Evolutionary conservation across 2,797 vertebrate species (phyloP), one percentile per base, ranked within the genome.

Genomic region (Neosilurus mollespiculum): DNA sequence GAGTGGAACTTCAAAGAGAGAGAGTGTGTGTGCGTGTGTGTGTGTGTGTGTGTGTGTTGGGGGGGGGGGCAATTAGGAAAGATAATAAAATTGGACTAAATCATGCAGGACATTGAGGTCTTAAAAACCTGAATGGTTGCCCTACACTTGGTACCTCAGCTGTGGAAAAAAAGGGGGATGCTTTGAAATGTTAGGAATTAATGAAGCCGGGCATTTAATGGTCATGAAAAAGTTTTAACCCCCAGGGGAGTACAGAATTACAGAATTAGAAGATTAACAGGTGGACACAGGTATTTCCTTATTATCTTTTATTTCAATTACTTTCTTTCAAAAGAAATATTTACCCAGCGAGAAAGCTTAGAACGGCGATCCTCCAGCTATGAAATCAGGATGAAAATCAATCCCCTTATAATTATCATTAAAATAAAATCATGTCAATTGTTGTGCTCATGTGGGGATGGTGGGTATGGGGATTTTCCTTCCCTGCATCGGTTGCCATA

Each of bases 1-100:
- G 53, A 87, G 87, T 83, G 83, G 86, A 90, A 88, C 89, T 88
- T 90, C 89, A 89, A 90, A 90, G 89, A 81, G 81, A 6, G 59
- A 49, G 62, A 78, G 73, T 30, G 30, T 30, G 30, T 2, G 30
- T 30, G 30, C 2, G 30, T 30, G 30, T 30, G 30, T 30, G 30
- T 30, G 30, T 30, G 30, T 30, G 30, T 30, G 30, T 30, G 30
- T 30, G 30, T 30, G 30, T 30, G 30, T 30, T 30, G 30, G 30
- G 30, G 30, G 43, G 10, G 80, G 80, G 80, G 76, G 43, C 24
- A 84, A 84, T 79, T 85, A 82, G 84, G 81, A 59, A 62, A 82
- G 78, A 88, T 83, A 84, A 90, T 87, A 88, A 88, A 89, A 87
- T 84, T 43, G 53, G 87, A 86, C 43, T 81, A 86, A 86, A 89